Evolutionary conservation across 2,113 vertebrate genomes (phyloP).

Genomic region (Carassius auratus): DNA sequence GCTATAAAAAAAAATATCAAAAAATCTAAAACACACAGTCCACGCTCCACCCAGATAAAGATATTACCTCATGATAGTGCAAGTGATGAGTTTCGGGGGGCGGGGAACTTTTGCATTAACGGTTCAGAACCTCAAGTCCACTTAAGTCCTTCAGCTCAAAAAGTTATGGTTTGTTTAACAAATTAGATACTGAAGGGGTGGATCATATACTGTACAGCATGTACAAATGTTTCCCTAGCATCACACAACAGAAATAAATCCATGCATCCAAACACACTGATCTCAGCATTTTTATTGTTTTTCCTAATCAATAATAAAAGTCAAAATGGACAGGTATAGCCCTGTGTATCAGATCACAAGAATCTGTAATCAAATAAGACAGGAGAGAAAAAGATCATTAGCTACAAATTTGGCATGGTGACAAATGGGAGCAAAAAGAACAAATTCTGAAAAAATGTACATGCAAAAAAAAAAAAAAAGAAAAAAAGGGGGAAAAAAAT

Average conservation of each 20-base stretch:
- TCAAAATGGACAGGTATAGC: conserved; percentile 73
- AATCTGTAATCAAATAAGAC: conserved; percentile 68
- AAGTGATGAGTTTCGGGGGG: neutral
- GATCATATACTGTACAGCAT: too few relatives aligned
- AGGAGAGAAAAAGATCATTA: conserved; percentile 57
- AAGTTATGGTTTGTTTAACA: neutral
- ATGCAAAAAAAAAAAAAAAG: conserved; percentile 60
- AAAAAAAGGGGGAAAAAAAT: conserved; percentile 50
- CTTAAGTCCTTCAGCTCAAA: neutral
- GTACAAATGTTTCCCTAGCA: neutral
- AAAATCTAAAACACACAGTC: neutral
- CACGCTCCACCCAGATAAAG: neutral
- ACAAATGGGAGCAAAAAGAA: conserved; percentile 43
- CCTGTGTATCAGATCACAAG: conserved; percentile 68
- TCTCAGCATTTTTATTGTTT: conserved; percentile 60
- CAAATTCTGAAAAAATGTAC: conserved; percentile 26
- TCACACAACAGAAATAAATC: neutral
- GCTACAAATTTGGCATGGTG: conserved; percentile 71
- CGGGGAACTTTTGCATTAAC: neutral
- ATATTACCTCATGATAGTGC: neutral
- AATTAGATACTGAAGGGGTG: neutral
- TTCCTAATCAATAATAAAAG: conserved; percentile 75
- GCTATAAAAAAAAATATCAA: neutral
- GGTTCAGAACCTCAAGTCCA: neutral
- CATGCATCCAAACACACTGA: conserved; percentile 9